Evolutionary conservation across 2,113 vertebrate genomes (phyloP), one percentile per base, ranked within the genome.

Genomic region (Phaethon lepturus): DNA sequence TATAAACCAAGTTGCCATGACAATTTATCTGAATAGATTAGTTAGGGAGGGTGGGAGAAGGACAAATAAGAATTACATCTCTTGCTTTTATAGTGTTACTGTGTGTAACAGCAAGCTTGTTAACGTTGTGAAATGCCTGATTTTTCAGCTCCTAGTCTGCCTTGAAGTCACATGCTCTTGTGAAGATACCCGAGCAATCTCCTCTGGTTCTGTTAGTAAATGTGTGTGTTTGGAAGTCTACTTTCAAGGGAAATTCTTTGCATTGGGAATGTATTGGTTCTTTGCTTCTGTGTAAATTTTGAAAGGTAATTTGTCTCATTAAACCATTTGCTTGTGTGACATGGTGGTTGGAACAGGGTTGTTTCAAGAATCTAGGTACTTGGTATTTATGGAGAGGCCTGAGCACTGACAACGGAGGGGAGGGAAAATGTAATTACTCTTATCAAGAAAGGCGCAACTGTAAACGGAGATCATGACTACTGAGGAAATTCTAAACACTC

Each of bases 1-100:
- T 78, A 33, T 59, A 79, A 95, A 64, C 90, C 55, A 72, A 76
- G 93, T 94, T 96, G 62, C 90, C 83, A 53, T 96, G 95, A 85
- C 66, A 74, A 74, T 96, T 94, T 73, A 59, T 85, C 73, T 94
- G 81, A 92, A 74, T 69, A 73, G 78, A 35, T 86, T 74, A 77
- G 19, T 83, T 66, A 28, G 24, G 18, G 31, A 84, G 15, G 3
- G 5, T 50, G 25, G 23, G 7, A 12, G 15, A 85, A 69, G 44
- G 63, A 78, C 56, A 91, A 78, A 15, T 15, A 69, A 72, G 58
- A 86, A 56, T 14, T 6, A 20, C n/a, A 35, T 88, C 33, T 75
- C 72, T 60, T 50, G 33, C 44, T 63, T 79, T 56, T 62, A 2
- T 59, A 42, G 38, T 26, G 17, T 53, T 76, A 26, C 49, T 38